phyloP scores from a whole-genome alignment of 2,888 invertebrate species.

The Phalera bucephala region DNA sequence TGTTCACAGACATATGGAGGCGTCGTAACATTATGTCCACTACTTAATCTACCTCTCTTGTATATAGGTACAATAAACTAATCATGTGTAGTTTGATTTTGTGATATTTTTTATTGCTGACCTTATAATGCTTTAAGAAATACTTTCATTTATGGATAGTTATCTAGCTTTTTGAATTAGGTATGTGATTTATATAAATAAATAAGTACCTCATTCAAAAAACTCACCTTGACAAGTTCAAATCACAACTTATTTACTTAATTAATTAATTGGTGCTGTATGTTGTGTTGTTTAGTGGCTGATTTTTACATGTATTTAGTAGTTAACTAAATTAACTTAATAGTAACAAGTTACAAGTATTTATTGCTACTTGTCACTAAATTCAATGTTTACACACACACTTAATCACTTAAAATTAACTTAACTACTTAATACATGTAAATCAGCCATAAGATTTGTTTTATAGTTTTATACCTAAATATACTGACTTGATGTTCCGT shows the following conservation, averaged over 20 bases:
- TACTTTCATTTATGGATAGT: slow-evolving; percentile 23
- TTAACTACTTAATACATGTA: no score
- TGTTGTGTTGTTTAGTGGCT: slow-evolving; percentile 22
- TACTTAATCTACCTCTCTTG: slow-evolving; percentile 37
- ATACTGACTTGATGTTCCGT: slow-evolving; percentile 23
- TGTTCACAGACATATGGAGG: slow-evolving; percentile 94
- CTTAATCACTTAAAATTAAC: no score
- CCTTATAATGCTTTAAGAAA: no score
- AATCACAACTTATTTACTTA: not conserved
- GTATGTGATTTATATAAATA: no score
- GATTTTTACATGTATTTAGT: no score
- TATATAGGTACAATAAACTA: slow-evolving; percentile 27
- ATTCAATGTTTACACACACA: no score
- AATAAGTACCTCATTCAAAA: no score
- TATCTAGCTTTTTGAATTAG: slow-evolving; percentile 8
- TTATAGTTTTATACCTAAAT: slow-evolving; percentile 12
- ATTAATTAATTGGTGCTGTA: slow-evolving; percentile 31
- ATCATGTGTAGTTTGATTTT: slow-evolving; percentile 19
- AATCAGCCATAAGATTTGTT: no score
- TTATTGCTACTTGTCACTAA: no score
- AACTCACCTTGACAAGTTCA: no score
- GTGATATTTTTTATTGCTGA: slow-evolving; percentile 19
- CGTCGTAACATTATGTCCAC: slow-evolving; percentile 73
- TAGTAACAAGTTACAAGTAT: no score
- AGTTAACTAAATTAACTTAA: no score